A percentile compares a stretch with the other conserved stretches of the same genome.
phyloP scores from a whole-genome alignment of 2,888 invertebrate species.

The Actias luna region DNA sequence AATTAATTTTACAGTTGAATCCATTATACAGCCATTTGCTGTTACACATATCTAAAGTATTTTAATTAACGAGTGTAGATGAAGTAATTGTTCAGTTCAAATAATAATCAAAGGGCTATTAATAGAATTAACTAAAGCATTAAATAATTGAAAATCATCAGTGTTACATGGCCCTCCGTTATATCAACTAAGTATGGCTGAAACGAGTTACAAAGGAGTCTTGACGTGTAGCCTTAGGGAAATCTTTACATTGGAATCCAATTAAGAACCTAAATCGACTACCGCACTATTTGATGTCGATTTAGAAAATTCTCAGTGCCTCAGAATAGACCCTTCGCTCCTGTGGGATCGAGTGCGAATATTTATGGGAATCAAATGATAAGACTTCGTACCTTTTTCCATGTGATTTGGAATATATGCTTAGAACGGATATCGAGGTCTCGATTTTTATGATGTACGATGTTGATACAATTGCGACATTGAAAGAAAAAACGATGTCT shows the following conservation, averaged over 20 bases:
- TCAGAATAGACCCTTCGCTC: constrained; percentile 33
- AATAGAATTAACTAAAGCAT: not conserved
- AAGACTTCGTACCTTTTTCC: constrained; percentile 32
- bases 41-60: not conserved
- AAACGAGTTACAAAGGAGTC: constrained; percentile 15
- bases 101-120: not conserved
- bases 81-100: not conserved
- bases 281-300: constrained; percentile 21
- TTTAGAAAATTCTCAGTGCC: constrained; percentile 31
- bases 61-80: not conserved
- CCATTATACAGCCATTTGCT: not conserved
- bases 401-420: constrained; percentile 24
- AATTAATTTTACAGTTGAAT: not conserved
- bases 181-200: constrained; percentile 24
- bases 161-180: constrained; percentile 11
- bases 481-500: not conserved
- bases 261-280: constrained; percentile 29
- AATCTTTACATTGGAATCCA: constrained; percentile 38
- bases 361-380: constrained; percentile 47
- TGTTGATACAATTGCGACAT: not conserved
- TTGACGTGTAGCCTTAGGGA: constrained; percentile 34
- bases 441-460: constrained; percentile 14
- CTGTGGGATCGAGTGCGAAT: constrained; percentile 32
- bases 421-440: constrained; percentile 11
- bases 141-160: not conserved